phyloP scores from a whole-genome alignment of 2,888 invertebrate genomes.

The Amphipyra tragopoginis region DNA sequence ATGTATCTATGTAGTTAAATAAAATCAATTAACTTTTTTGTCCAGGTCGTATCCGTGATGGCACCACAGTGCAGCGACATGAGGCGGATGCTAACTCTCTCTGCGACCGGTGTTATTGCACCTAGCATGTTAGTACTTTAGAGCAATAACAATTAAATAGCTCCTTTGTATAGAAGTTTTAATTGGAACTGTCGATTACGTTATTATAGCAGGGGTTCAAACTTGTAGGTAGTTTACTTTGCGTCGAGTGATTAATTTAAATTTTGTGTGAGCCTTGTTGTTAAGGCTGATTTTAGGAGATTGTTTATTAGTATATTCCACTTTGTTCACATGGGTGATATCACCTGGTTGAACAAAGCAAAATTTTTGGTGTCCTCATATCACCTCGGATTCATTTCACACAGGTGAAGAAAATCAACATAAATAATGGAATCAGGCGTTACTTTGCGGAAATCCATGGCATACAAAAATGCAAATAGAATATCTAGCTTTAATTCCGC shows the following conservation, averaged over 20 bases:
- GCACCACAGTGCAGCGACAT: slow-evolving; percentile 59
- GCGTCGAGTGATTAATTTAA: slow-evolving; percentile 27
- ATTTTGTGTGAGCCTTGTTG: slow-evolving; percentile 12
- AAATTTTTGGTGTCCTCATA: too few species aligned
- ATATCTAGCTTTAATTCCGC: too few species aligned
- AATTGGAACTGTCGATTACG: slow-evolving; percentile 54
- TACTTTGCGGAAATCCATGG: too few species aligned
- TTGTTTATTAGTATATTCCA: too few species aligned
- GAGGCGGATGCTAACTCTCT: slow-evolving; percentile 57
- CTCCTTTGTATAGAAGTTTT: slow-evolving; percentile 57
- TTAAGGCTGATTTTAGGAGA: not conserved
- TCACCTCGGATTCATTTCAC: too few species aligned
- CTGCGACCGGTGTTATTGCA: slow-evolving; percentile 63
- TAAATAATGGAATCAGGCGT: too few species aligned
- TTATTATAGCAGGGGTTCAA: slow-evolving; percentile 37
- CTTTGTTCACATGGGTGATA: too few species aligned
- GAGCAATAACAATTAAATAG: slow-evolving; percentile 51
- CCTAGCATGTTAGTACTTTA: slow-evolving; percentile 50
- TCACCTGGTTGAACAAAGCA: too few species aligned
- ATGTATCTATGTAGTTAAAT: too few species aligned
- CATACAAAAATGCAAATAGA: too few species aligned
- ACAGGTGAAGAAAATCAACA: too few species aligned
- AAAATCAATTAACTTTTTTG: slow-evolving; percentile 2
- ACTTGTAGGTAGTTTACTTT: slow-evolving; percentile 27
- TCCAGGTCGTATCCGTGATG: not conserved